Conservation (phyloP, 2,888 invertebrate species). For the Cantharis rustica region DNA sequence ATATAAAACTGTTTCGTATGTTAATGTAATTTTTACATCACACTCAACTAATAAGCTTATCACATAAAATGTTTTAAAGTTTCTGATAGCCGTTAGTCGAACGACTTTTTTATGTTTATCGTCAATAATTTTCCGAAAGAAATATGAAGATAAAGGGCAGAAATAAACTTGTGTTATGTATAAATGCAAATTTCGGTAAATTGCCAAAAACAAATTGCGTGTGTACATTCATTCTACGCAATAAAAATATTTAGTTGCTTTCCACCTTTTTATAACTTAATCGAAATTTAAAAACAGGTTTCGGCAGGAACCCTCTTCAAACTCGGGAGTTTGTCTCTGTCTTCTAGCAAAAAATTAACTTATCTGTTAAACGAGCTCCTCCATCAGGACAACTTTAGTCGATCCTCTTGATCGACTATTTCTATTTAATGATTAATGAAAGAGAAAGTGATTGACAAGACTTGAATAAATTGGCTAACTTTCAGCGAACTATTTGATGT, state of each 20-base stretch:
- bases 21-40: too few species aligned
- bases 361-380: not conserved
- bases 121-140: not conserved
- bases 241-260: not conserved
- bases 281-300: not conserved
- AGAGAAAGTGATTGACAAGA: not conserved
- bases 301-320: not conserved
- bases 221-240: not conserved
- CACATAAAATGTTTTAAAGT: not conserved
- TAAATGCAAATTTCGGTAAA: not conserved
- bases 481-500: not conserved
- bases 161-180: not conserved
- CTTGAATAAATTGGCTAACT: not conserved
- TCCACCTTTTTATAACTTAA: not conserved
- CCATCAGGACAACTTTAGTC: not conserved
- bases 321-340: not conserved
- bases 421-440: not conserved
- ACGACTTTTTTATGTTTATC: conserved; percentile 1
- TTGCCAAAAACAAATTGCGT: not conserved
- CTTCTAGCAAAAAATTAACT: not conserved
- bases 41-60: too few species aligned
- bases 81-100: not conserved
- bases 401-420: not conserved
- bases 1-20: too few species aligned
- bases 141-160: not conserved